Evolutionary conservation across 2,113 vertebrate genomes (phyloP).

Genomic region (Amphiprion percula): DNA sequence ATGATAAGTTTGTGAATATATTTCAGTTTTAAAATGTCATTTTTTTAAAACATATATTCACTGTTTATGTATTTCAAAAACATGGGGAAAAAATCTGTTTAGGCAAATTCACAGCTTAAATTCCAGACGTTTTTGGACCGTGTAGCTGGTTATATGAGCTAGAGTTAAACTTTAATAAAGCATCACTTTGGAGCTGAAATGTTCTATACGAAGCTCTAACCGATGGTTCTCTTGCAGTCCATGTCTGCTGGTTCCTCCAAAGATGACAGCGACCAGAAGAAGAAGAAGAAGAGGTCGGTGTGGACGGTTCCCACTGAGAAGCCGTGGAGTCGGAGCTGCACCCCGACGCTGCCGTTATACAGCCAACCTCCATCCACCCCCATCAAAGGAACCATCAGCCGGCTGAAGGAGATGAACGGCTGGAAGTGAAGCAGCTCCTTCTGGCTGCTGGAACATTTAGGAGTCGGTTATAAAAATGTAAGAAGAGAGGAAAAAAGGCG

Average conservation of each 20-base stretch:
- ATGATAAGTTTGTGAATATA: no score
- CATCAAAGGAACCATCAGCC: slow-evolving; percentile 74
- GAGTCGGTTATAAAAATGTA: neutral
- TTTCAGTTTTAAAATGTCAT: no score
- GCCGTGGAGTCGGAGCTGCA: slow-evolving; percentile 67
- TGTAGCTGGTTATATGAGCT: no score
- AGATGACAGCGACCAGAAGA: slow-evolving; percentile 65
- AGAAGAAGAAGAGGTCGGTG: slow-evolving; percentile 40
- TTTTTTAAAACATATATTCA: no score
- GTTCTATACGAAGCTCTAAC: neutral
- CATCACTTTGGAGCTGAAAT: no score
- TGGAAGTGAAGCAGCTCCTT: slow-evolving; percentile 71
- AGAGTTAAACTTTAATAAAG: no score
- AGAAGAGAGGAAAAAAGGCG: neutral
- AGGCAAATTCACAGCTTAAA: no score
- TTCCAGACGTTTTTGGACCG: no score
- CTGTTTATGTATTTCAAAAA: no score
- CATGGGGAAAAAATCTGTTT: no score
- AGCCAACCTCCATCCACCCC: slow-evolving; percentile 73
- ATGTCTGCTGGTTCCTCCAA: slow-evolving; percentile 66
- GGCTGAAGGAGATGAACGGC: slow-evolving; percentile 80
- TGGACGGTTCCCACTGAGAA: slow-evolving; percentile 76
- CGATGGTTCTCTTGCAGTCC: slow-evolving; percentile 60
- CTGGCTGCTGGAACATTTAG: no score
- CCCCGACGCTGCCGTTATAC: slow-evolving; percentile 78